Percentiles rank a stretch among this genome's conserved stretches.
phyloP scores from a whole-genome alignment of 2,888 invertebrate genomes.

The Pollenia amentaria region DNA sequence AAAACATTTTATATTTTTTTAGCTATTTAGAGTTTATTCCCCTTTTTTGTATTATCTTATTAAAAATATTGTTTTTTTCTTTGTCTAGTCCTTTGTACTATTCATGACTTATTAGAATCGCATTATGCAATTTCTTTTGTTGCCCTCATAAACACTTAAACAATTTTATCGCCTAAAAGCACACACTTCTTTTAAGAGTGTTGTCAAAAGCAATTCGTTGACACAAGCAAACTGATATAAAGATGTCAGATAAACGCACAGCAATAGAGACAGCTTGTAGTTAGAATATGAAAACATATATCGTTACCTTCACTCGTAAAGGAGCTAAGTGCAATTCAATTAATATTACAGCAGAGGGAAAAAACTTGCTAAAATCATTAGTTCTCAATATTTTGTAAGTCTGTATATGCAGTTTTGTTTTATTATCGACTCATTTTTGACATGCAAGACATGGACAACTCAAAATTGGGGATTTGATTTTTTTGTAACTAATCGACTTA shows the following conservation, averaged over 20 bases:
- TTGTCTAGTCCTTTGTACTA: not conserved
- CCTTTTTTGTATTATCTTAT: conserved; percentile 1
- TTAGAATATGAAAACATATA: not conserved
- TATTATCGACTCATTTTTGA: too few relatives aligned
- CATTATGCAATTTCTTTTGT: conserved; percentile 38
- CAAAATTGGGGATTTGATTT: too few relatives aligned
- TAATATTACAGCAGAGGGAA: too few relatives aligned
- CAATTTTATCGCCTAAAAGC: conserved; percentile 65
- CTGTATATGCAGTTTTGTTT: too few relatives aligned
- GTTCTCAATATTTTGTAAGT: too few relatives aligned
- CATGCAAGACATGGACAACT: too few relatives aligned
- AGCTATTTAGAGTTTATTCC: not conserved
- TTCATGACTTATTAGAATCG: conserved; percentile 22
- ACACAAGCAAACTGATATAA: conserved; percentile 65
- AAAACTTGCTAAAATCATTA: too few relatives aligned
- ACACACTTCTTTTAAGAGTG: conserved; percentile 43
- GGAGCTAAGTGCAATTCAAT: too few relatives aligned
- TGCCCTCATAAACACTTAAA: conserved; percentile 65
- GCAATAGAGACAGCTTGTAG: conserved; percentile 2
- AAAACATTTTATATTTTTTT: not conserved
- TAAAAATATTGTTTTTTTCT: not conserved
- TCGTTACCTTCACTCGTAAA: too few relatives aligned
- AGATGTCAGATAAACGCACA: conserved; percentile 63
- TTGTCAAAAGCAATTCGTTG: conserved; percentile 65
- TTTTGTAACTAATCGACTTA: too few relatives aligned